phyloP scores from a whole-genome alignment of 1,140 invertebrate species.

The Drosophila rhopaloa region DNA sequence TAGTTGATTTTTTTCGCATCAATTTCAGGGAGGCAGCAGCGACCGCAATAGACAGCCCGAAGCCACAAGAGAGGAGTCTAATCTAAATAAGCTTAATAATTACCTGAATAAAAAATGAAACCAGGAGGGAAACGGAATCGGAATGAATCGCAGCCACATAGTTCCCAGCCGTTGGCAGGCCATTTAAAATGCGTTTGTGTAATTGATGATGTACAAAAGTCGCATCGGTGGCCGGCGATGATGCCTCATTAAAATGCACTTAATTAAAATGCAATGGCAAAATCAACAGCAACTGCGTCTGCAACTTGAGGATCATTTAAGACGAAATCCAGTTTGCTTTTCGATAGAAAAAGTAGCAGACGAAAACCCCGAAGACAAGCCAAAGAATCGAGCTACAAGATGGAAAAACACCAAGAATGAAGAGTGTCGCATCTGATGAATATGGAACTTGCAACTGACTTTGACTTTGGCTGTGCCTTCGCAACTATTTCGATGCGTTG shows the following conservation, averaged over 20 bases:
- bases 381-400: slow-evolving; percentile 44
- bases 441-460: slow-evolving; percentile 73
- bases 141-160: slow-evolving; percentile 14
- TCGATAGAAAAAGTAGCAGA: slow-evolving; percentile 72
- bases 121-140: slow-evolving; percentile 11
- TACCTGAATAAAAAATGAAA: slow-evolving; percentile 25
- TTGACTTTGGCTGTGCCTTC: slow-evolving; percentile 56
- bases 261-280: slow-evolving; percentile 82
- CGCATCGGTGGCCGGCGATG: slow-evolving; percentile 50
- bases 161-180: slow-evolving; percentile 48
- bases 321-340: slow-evolving; percentile 80
- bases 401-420: slow-evolving; percentile 62
- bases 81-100: slow-evolving; percentile 71
- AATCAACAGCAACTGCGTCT: slow-evolving; percentile 64
- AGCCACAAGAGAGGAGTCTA: slow-evolving; percentile 57
- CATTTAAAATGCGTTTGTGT: slow-evolving; percentile 69
- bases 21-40: slow-evolving; percentile 14
- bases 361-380: slow-evolving; percentile 78
- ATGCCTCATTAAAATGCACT: slow-evolving; percentile 82
- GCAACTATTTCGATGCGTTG: slow-evolving; percentile 73
- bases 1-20: slow-evolving; percentile 25
- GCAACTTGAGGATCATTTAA: slow-evolving; percentile 55
- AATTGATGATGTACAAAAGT: slow-evolving; percentile 60
- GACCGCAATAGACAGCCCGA: slow-evolving; percentile 38
- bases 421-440: slow-evolving; percentile 81